A percentile compares a stretch with the other conserved stretches of the same genome.
Conservation (phyloP, 2,797 vertebrate species). For the Steatocranus sp. region DNA sequence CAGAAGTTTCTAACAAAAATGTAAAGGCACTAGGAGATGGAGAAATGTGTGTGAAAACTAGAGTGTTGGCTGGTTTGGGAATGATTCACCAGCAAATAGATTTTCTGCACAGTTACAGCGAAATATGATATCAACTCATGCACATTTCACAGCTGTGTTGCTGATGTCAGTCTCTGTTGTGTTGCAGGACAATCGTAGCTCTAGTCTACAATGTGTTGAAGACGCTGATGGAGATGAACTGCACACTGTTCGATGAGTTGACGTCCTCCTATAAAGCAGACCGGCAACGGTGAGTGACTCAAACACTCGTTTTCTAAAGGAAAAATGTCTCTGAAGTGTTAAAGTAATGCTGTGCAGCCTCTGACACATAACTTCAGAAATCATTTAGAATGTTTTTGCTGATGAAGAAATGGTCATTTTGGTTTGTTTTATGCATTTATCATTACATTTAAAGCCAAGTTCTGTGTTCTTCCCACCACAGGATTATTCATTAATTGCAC, state of each 20-base stretch:
- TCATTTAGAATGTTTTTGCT: background rate
- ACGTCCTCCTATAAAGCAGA: conserved; percentile 95
- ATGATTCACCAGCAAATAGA: background rate
- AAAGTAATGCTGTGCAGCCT: background rate
- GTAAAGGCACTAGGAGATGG: background rate
- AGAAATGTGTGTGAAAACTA: background rate
- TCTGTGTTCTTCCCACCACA: background rate
- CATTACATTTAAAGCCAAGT: background rate
- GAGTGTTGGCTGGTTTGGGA: background rate
- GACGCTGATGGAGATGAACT: conserved; percentile 98
- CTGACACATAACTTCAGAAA: background rate
- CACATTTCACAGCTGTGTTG: background rate
- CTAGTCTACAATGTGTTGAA: conserved; percentile 97
- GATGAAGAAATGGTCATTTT: background rate
- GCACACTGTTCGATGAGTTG: conserved; percentile 92
- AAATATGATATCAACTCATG: background rate
- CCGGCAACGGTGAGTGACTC: conserved; percentile 81
- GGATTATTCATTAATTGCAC: background rate
- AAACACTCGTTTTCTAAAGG: background rate
- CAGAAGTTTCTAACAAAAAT: background rate
- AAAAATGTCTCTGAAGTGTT: background rate
- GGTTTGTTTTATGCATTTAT: background rate
- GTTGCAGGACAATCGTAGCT: conserved; percentile 90
- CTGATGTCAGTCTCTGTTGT: background rate
- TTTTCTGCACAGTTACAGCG: background rate